Percentiles rank a stretch among this genome's conserved stretches.
These are phyloP conservation scores for Ceratothoa steindachneri DNA, from an alignment of 2,888 invertebrate species.

Conservation along the genomic window DNA sequence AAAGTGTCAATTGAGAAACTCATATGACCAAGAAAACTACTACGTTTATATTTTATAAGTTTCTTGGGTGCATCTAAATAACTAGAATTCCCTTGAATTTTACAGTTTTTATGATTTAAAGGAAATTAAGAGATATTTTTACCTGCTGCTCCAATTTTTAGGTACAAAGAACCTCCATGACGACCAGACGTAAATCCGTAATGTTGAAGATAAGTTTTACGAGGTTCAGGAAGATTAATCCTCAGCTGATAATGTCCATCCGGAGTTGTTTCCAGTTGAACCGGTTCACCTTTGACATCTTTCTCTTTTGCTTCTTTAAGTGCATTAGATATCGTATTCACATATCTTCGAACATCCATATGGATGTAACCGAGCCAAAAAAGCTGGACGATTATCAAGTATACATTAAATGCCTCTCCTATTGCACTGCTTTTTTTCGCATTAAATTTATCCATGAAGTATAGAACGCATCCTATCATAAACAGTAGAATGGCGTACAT, in stretches of 20 bases:
- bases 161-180: slow-evolving; percentile 69
- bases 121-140: slow-evolving; percentile 34
- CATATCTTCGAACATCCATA: slow-evolving; percentile 62
- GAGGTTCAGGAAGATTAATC: slow-evolving; percentile 42
- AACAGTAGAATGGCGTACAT: slow-evolving; percentile 47
- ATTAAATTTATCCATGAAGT: slow-evolving; percentile 43
- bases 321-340: slow-evolving; percentile 38
- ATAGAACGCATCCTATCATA: slow-evolving; percentile 41
- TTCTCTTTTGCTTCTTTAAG: slow-evolving; percentile 55
- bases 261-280: slow-evolving; percentile 39
- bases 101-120: too few species aligned
- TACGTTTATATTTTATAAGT: too few species aligned
- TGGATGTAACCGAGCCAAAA: slow-evolving; percentile 62
- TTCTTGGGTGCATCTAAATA: too few species aligned
- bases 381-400: slow-evolving; percentile 60
- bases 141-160: slow-evolving; percentile 71
- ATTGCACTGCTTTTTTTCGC: slow-evolving; percentile 29
- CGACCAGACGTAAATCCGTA: slow-evolving; percentile 62
- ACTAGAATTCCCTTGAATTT: too few species aligned
- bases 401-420: slow-evolving; percentile 58
- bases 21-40: too few species aligned
- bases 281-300: slow-evolving; percentile 32
- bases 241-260: slow-evolving; percentile 47
- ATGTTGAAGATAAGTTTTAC: slow-evolving; percentile 47
- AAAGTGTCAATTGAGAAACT: too few species aligned